Evolutionary conservation across 2,113 vertebrate genomes (phyloP).

Genomic region (Craseonycteris thonglongyai): DNA sequence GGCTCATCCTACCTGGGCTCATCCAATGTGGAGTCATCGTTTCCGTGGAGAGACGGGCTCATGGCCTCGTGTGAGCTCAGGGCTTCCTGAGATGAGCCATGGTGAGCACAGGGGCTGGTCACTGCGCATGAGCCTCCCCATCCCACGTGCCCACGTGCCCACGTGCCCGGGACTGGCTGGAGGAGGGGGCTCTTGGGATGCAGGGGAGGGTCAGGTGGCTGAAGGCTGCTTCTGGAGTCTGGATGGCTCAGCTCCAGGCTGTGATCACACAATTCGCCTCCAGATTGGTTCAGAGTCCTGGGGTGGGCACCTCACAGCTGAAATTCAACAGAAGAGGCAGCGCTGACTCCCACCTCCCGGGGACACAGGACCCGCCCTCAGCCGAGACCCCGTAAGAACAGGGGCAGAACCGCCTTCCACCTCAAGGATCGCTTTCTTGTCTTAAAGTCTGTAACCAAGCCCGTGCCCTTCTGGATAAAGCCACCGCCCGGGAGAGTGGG

Average conservation of each 20-base stretch:
- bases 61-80: rapidly evolving
- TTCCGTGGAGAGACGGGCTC: background rate
- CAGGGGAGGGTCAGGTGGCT: rapidly evolving
- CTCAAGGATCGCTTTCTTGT: background rate
- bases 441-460: background rate
- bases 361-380: too few species aligned
- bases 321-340: rapidly evolving
- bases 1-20: background rate
- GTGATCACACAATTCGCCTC: rapidly evolving
- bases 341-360: rapidly evolving
- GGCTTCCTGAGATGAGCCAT: rapidly evolving
- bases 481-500: rapidly evolving
- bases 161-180: rapidly evolving
- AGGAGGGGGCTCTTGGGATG: too few species aligned
- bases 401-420: rapidly evolving
- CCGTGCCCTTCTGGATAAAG: rapidly evolving
- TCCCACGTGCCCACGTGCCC: rapidly evolving
- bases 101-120: rapidly evolving
- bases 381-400: rapidly evolving
- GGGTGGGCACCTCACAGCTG: background rate
- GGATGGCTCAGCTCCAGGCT: background rate
- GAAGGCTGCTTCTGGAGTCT: too few species aligned
- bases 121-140: rapidly evolving
- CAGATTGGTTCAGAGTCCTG: background rate
- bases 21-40: background rate